Base-by-base conservation (phyloP, 2,113 vertebrate genomes). In the Leptosomus discolor region DNA sequence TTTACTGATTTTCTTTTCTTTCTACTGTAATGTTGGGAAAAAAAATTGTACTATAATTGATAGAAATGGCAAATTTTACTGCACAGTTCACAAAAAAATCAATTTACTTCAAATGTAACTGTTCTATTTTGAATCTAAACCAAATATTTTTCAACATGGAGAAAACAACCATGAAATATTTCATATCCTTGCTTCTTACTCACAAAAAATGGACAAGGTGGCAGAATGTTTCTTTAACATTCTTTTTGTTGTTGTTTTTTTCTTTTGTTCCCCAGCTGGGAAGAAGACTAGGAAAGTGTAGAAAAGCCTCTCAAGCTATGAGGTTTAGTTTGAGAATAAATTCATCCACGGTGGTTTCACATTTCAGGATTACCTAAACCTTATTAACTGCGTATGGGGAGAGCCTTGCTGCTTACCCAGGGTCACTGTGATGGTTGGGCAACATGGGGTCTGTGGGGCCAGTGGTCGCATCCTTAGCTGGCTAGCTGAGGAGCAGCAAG, bases 391-490 rank as follows among this genome's bases (percentile, higher is more conserved):
- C 68, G 39, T 22, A 9, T 16, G 8, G 9, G 53, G 30, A 80
- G 37, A 84, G 12, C 37, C 67, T 76, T 76, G 37, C 27, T 50
- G 18, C n/a, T 53, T n/a, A 11, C 20, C 16, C 0, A 3, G 16
- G 30, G 29, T 75, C 41, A 9, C 19, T 2, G 0, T 8, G 17
- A 16, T 22, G 29, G 1, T 30, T 0, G 0, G 4, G n/a, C 15
- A 41, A 26, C 2, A 6, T 0, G 0, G 3, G 5, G 5, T 32
- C 58, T 4, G 0, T 39, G 56, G 17, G 21, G 22, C 11, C 4
- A 0, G 12, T 2, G 9, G 10, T 22, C 3, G 0, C 43, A 48
- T 27, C 24, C 34, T 61, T 21, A 6, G 26, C 20, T 60, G 58
- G 13, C 1, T 2, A 51, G 22, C 37, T 67, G 61, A 60, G 57